Evolutionary conservation across 1,140 invertebrate genomes (phyloP).

Genomic region (Agrypnia vestita): DNA sequence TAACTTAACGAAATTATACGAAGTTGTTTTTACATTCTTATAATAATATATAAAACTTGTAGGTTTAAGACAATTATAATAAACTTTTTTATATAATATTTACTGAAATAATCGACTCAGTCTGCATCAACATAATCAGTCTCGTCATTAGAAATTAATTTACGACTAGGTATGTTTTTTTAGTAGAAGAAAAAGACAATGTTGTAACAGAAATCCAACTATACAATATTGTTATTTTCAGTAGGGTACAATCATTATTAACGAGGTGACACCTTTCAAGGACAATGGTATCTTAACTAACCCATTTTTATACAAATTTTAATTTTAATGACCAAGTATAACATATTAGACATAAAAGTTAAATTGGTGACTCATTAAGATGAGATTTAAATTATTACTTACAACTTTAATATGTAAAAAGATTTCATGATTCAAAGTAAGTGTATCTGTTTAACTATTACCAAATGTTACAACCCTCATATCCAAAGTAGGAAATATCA

Average conservation of each 20-base stretch:
- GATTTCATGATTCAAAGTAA: background rate
- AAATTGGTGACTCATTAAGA: constrained; percentile 14
- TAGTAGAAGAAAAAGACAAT: constrained; percentile 55
- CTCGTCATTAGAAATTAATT: constrained; percentile 60
- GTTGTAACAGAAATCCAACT: constrained; percentile 47
- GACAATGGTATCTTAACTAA: constrained; percentile 56
- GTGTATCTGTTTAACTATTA: constrained; percentile 14
- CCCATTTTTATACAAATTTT: constrained; percentile 58
- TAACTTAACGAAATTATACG: constrained; percentile 59
- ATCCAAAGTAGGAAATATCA: constrained; percentile 7
- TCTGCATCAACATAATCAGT: constrained; percentile 59
- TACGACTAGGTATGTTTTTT: constrained; percentile 52
- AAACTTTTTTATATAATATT: constrained; percentile 60
- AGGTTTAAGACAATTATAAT: constrained; percentile 58
- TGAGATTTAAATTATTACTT: constrained; percentile 15
- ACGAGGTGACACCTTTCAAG: constrained; percentile 49
- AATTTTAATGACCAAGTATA: constrained; percentile 47
- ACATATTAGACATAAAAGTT: constrained; percentile 12
- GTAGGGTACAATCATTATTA: constrained; percentile 54
- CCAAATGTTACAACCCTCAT: constrained; percentile 28
- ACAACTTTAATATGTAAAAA: constrained; percentile 20
- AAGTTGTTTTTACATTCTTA: constrained; percentile 59
- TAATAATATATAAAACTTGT: constrained; percentile 59
- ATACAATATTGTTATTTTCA: constrained; percentile 44
- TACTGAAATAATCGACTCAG: constrained; percentile 58